Evolutionary conservation across 2,888 invertebrate genomes (phyloP), one percentile per base, ranked within the genome.

Genomic region (Lasioglossum pauxillum): DNA sequence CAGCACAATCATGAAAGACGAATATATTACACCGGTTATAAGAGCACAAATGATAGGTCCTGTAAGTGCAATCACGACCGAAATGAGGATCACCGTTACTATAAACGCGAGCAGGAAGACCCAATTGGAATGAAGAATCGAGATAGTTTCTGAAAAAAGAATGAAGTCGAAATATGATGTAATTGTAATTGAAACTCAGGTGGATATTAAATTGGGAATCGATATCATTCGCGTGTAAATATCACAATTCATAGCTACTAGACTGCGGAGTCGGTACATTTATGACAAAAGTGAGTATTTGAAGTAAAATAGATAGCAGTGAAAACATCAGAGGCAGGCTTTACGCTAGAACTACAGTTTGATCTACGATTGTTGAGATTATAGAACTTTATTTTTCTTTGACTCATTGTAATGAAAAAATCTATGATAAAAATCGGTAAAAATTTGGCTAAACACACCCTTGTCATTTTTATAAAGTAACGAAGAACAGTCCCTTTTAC

Each of bases 91-190:
- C 87, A 96, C 95, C 31, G 96, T 95, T 69, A 96, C 93, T 0
- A 95, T 83, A 93, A 97, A 97, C 16, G 96, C 92, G 2, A 96
- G 91, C 97, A 97, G 97, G 94, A 97, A 98, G 90, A 96, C 96
- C 7, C 96, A 90, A 88, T 97, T 96, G 38, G 95, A 95, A 85
- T 96, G 95, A 78, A 97, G 95, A 67, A 96, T 93, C 1, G 86
- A 12, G 4, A 94, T 79, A 75, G 23, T 95, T 87, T 95, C 96
- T 97, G 94, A 0, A 96, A 67, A 88, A 73, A 80, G 85, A 49
- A 75, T 41, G 14, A 10, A 57, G 31, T 67, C 23, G 23, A 35
- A 67, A 19, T 67, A 67, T 10, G 5, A 31, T 31, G 5, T 64
- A 27, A 14, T 60, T 64, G 5, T 27, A 64, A 31, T 31, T 10